Base-by-base conservation (phyloP, 2,113 vertebrate species). In the Macquaria ambigua region DNA sequence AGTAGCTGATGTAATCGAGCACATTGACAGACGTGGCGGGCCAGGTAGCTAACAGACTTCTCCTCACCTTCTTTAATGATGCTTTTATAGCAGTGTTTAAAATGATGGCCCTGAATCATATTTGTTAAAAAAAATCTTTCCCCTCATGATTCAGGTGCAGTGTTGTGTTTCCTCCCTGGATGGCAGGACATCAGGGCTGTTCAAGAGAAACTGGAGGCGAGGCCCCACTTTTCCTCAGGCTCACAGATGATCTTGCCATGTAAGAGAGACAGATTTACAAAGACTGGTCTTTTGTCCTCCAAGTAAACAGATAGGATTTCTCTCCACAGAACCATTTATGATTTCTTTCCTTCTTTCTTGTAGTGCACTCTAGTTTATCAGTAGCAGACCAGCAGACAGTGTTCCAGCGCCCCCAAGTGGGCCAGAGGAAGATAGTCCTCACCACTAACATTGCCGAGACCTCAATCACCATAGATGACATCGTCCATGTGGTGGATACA, bases 401-500 rank as follows among this genome's bases (percentile, higher is more conserved):
- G 81, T 99, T 99, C 92, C 97, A 97, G 90, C 96, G 90, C 80
- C 97, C 98, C 15, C 96, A 94, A 0, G 87, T 89, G 0, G 97
- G 97, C 0, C 93, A 96, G 83, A 96, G 98, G 71, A 99, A 99
- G 94, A 97, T 99, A 0, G 97, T 99, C 50, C 92, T 99, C 76
- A 95, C 98, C 72, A 99, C 98, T 74, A 99, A 99, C 91, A 99
- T 99, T 0, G 98, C 98, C 0, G 98, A 99, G 94, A 99, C 98
- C 3, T 98, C 98, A 63, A 96, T 99, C 94, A 99, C 98, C 16
- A 97, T 99, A 77, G 97, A 99, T 0, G 98, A 99, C 90, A 97
- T 99, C 0, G 98, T 99, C n/a, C 97, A 99, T 0, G 98, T 99
- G 70, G 97, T 99, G 86, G 98, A 99, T 90, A 93, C 96, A 0